These are phyloP conservation scores for Nephrotoma appendiculata DNA, from an alignment of 2,888 invertebrate genomes.

Conservation along the genomic window DNA sequence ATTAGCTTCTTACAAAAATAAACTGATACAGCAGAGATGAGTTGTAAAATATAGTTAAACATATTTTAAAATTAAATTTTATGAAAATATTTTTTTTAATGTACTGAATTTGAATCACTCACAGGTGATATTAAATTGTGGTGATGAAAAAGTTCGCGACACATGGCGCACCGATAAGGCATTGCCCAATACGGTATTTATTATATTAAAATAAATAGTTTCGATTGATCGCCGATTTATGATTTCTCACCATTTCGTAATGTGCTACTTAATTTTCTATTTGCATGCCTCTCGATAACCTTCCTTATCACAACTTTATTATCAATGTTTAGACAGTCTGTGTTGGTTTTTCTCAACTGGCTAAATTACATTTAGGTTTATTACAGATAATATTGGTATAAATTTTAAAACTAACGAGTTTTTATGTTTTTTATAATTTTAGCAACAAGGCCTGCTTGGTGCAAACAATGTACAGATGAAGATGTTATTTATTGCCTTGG, in stretches of 20 bases:
- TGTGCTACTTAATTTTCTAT: not conserved
- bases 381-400: not conserved
- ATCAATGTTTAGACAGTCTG: not conserved
- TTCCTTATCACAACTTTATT: not conserved
- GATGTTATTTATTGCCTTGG: conserved; percentile 10
- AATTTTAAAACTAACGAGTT: not conserved
- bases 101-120: too few species aligned
- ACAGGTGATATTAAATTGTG: too few species aligned
- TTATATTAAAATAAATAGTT: too few species aligned
- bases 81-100: too few species aligned
- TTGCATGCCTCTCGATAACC: not conserved
- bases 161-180: too few species aligned
- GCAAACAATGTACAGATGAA: conserved; percentile 8
- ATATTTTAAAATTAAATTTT: too few species aligned
- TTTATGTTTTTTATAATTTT: not conserved
- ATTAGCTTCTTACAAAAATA: not conserved
- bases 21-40: not conserved
- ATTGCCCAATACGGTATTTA: too few species aligned
- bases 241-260: not conserved
- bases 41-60: too few species aligned
- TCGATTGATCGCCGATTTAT: too few species aligned
- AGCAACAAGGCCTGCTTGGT: conserved; percentile 5
- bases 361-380: not conserved
- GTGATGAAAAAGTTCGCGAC: too few species aligned
- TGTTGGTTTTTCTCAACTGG: not conserved